Evolutionary conservation across 2,797 vertebrate species (phyloP), one percentile per base, ranked within the genome.

Genomic region (Gymnothorax javanicus): DNA sequence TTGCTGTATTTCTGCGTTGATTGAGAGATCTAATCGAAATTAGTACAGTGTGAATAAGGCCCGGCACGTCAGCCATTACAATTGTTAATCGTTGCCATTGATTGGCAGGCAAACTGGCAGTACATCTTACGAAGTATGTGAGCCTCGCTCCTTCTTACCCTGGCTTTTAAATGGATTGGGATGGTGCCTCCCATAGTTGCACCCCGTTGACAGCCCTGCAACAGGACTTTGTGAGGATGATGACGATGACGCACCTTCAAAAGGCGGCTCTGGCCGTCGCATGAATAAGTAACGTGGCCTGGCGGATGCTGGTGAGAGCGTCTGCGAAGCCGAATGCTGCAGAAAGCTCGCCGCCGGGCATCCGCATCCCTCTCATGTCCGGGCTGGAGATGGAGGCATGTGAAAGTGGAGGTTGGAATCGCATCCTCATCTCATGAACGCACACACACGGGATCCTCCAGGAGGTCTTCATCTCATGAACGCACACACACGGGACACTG

Each of bases 331-430:
- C 33, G 33, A 43, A 43, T 43, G 33, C 33, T 43, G 33, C 77
- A 90, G 88, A 58, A 91, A 27, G 33, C 33, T 91, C 93, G 92
- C 91, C 91, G 88, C 92, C 91, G 64, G 87, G 87, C 87, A 84
- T 58, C 89, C 90, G 85, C 67, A 73, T 88, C 92, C 93, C 93
- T 94, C 52, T 95, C 89, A 94, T 95, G 93, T 93, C 90, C 86
- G 89, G 87, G 75, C 86, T 91, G 88, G 91, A 94, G 93, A 94
- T 88, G 86, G 91, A 93, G 92, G 92, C 86, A 91, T 95, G 94
- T 95, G 95, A 95, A 95, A 94, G 13, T 89, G 86, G 60, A 86
- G 88, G 92, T 90, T 91, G 91, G 91, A 90, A 90, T 90, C 88
- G 84, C 75, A 82, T 57, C 89, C 88, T 59, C 89, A 88, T 90